A percentile compares a stretch with the other conserved stretches of the same genome.
phyloP scores from a whole-genome alignment of 2,113 vertebrate species.

The Anarhynchus alexandrinus region DNA sequence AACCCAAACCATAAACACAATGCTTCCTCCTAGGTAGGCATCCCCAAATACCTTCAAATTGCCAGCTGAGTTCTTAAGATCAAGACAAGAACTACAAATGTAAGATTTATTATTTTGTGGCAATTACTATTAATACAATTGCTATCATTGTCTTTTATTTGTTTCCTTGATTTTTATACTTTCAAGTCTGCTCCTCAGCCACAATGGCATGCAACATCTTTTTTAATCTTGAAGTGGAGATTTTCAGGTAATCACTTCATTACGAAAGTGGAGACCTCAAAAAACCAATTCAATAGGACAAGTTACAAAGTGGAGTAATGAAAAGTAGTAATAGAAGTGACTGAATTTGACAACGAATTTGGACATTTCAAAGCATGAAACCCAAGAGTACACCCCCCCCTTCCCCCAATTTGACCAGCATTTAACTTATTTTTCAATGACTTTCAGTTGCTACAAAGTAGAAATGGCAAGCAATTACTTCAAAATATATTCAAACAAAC shows the following conservation, averaged over 20 bases:
- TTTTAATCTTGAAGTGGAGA: background rate
- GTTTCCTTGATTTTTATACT: background rate
- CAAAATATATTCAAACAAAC: background rate
- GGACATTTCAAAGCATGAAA: background rate
- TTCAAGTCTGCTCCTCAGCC: background rate
- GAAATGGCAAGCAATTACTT: background rate
- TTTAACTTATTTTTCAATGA: background rate
- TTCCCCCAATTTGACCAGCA: rapidly evolving
- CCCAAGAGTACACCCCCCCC: background rate
- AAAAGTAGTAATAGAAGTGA: background rate
- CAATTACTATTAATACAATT: background rate
- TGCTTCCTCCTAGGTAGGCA: background rate
- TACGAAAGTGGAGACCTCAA: background rate
- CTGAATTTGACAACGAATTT: background rate
- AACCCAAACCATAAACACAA: background rate
- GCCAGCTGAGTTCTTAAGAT: background rate
- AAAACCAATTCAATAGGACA: background rate
- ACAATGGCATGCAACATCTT: background rate
- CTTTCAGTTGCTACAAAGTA: background rate
- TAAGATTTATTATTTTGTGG: background rate
- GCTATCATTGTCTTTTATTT: background rate
- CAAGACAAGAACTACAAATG: background rate
- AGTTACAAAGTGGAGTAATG: background rate
- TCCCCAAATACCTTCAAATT: background rate
- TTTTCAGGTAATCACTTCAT: background rate